Evolutionary conservation across 2,797 vertebrate genomes (phyloP).

Genomic region (Halcyon badia): DNA sequence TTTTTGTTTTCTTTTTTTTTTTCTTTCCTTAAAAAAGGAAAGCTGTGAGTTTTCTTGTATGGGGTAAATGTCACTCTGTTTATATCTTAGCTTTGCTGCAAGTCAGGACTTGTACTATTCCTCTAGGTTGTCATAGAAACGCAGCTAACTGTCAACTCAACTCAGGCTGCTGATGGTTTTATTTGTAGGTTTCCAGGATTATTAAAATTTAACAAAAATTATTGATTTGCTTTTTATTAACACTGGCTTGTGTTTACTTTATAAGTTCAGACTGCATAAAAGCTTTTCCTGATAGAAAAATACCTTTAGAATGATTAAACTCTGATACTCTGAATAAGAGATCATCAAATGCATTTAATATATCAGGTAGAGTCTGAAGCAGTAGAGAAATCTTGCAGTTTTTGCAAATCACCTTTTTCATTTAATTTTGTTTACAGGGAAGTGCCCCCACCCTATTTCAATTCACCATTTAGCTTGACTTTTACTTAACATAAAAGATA

Average conservation of each 20-base stretch:
- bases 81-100: constrained; percentile 79
- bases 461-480: constrained; percentile 74
- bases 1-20: not conserved
- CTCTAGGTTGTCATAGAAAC: constrained; percentile 86
- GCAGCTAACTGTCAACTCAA: constrained; percentile 83
- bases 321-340: not conserved
- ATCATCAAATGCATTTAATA: constrained; percentile 46
- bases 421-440: constrained; percentile 76
- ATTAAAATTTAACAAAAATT: constrained; percentile 89
- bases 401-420: constrained; percentile 70
- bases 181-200: constrained; percentile 85
- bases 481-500: constrained; percentile 80
- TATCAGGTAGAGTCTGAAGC: constrained; percentile 50
- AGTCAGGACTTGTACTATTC: constrained; percentile 81
- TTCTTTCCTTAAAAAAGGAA: constrained; percentile 27
- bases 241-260: constrained; percentile 74
- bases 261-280: constrained; percentile 73
- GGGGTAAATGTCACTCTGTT: constrained; percentile 85
- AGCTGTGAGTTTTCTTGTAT: constrained; percentile 75
- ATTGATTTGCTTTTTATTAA: constrained; percentile 87
- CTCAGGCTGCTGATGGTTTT: constrained; percentile 82
- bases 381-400: constrained; percentile 67
- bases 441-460: constrained; percentile 45
- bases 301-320: constrained; percentile 46
- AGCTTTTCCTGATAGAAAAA: constrained; percentile 52